Base-by-base conservation (phyloP, 2,797 vertebrate species). In the Ibycter americanus region DNA sequence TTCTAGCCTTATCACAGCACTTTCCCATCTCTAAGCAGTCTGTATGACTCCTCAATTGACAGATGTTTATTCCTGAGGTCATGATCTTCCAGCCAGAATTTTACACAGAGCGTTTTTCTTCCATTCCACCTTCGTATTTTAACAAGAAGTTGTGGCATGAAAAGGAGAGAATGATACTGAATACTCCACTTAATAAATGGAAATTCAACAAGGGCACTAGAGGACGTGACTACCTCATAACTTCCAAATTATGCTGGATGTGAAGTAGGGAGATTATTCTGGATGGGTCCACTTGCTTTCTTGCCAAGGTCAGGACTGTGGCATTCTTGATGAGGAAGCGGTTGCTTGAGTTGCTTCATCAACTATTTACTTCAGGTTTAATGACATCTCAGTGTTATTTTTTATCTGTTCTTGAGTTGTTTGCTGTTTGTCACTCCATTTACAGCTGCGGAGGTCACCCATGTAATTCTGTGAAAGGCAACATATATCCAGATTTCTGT, bases 301-400 rank as follows among this genome's bases (percentile, higher is more conserved):
- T 59, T 90, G 80, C 90, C 90, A 90, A 82, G 92, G 90, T 90
- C 90, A 74, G 63, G 87, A 46, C 76, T 36, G 47, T 81, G 76
- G 70, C 65, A 40, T 82, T 85, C 61, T 74, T 88, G 87, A 90
- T 88, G 95, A 85, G 65, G 71, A 92, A 84, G 76, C 16, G 27
- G 70, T 31, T 82, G 56, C 83, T 46, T 56, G 55, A 61, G 66
- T 92, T 90, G 83, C 61, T 94, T 87, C 52, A 83, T 94, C 83
- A 78, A 90, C 70, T 85, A 36, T 94, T 96, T 90, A 77, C 87
- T 94, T 85, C 76, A 61, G 51, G 56, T 78, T 88, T 92, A 92
- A 90, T 78, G 87, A 85, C 61, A 73, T 56, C 56, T 74, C 61
- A 15, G 66, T 81, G 79, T 67, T 95, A 68, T 55, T 92, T 95